Percentiles rank a stretch among this genome's conserved stretches.
These are phyloP conservation scores for Geothlypis trichas DNA, from an alignment of 2,113 vertebrate genomes.

Conservation along the genomic window DNA sequence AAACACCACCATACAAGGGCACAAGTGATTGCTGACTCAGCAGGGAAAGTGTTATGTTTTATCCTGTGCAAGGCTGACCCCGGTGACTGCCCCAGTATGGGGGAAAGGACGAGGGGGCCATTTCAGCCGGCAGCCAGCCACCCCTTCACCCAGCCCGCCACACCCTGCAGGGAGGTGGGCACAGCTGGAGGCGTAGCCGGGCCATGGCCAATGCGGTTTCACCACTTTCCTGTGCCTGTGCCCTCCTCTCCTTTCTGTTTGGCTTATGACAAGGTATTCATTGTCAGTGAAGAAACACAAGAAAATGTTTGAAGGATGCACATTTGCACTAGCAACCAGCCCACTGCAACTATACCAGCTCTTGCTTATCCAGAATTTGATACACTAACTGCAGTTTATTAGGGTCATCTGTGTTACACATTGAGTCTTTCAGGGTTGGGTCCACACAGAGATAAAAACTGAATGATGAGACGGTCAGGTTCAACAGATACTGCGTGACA, in stretches of 20 bases:
- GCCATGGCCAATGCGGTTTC: neutral
- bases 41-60: neutral
- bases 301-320: neutral
- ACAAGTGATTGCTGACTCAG: fast-evolving
- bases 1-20: neutral
- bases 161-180: neutral
- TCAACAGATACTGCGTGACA: neutral
- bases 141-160: neutral
- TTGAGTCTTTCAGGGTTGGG: neutral
- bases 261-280: neutral
- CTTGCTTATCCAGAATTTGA: neutral
- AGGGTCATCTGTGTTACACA: neutral
- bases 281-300: neutral
- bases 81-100: fast-evolving
- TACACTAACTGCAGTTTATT: neutral
- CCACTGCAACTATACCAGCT: neutral
- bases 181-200: neutral
- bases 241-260: neutral
- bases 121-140: neutral
- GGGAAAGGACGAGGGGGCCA: neutral
- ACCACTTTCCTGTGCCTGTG: neutral
- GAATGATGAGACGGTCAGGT: neutral
- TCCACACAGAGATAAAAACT: neutral
- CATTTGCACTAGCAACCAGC: neutral
- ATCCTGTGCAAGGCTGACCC: neutral